These are phyloP conservation scores for Parnassius apollo DNA, from an alignment of 2,888 invertebrate genomes.

Conservation along the genomic window DNA sequence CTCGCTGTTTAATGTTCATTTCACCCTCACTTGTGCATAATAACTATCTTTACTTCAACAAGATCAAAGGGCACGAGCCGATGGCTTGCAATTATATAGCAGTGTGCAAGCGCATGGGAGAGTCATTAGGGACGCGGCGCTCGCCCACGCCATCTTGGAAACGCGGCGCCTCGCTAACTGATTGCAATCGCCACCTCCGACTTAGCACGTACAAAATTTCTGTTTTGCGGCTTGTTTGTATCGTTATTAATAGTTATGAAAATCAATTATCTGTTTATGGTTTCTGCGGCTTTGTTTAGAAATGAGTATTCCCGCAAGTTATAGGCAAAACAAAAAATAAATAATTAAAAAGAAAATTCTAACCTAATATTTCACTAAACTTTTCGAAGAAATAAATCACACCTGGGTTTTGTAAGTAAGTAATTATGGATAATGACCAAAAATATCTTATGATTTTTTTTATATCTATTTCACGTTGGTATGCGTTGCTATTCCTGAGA, in stretches of 20 bases:
- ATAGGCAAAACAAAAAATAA: no score
- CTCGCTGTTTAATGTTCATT: slow-evolving; percentile 70
- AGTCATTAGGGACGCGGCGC: slow-evolving; percentile 59
- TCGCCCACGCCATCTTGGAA: slow-evolving; percentile 49
- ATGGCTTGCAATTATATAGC: slow-evolving; percentile 71
- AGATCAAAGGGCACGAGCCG: slow-evolving; percentile 78
- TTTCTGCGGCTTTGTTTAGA: background rate
- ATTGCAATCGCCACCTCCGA: slow-evolving; percentile 71
- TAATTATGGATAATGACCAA: no score
- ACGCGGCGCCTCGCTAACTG: slow-evolving; percentile 66
- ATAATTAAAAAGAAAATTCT: no score
- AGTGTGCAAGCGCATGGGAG: slow-evolving; percentile 66
- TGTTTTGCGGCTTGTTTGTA: slow-evolving; percentile 27
- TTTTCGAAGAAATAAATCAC: no score
- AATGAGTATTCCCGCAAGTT: no score
- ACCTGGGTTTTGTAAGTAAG: no score
- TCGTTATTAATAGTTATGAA: slow-evolving; percentile 10
- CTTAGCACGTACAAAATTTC: slow-evolving; percentile 54
- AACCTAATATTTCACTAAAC: no score
- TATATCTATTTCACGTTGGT: no score
- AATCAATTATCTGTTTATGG: slow-evolving; percentile 1
- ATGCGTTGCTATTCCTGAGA: no score
- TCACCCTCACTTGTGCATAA: slow-evolving; percentile 72
- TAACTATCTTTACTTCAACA: slow-evolving; percentile 71
- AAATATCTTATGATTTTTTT: no score